Conservation (phyloP, 2,888 invertebrate species). For the Drosophila leonis region DNA sequence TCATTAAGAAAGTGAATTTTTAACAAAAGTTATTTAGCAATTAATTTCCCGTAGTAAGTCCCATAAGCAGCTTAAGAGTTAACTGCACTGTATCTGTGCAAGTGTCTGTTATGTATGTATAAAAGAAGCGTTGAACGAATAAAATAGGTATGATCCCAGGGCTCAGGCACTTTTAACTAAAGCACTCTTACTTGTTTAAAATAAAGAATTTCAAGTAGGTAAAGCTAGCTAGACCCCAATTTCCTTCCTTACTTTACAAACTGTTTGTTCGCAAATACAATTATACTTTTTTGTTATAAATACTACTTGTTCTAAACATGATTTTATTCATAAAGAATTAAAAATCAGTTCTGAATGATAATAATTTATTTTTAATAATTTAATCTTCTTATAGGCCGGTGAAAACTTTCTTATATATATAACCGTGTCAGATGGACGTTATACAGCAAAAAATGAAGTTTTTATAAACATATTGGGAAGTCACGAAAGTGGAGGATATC, state of each 20-base stretch:
- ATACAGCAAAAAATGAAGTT: slow-evolving; percentile 89
- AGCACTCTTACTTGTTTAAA: too few relatives aligned
- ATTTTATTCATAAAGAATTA: not conserved
- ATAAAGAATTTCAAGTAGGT: too few relatives aligned
- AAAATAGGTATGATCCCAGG: too few relatives aligned
- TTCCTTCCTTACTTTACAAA: not conserved
- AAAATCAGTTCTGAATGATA: too few relatives aligned
- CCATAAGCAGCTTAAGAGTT: too few relatives aligned
- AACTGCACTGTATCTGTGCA: too few relatives aligned
- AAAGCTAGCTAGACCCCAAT: not conserved
- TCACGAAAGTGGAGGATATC: slow-evolving; percentile 60
- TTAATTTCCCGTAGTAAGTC: too few relatives aligned
- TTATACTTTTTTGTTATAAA: not conserved
- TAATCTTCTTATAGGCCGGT: slow-evolving; percentile 86
- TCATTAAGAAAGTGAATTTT: too few relatives aligned
- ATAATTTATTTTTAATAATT: not conserved
- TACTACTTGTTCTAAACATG: not conserved
- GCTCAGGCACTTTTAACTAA: too few relatives aligned
- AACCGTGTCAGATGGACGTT: slow-evolving; percentile 89
- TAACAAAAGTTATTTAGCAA: too few relatives aligned
- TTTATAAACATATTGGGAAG: slow-evolving; percentile 87
- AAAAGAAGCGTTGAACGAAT: too few relatives aligned
- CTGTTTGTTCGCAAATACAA: not conserved
- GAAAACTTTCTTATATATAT: slow-evolving; percentile 89
- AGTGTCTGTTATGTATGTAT: too few relatives aligned